Evolutionary conservation across 2,888 invertebrate genomes (phyloP), one percentile per base, ranked within the genome.

Genomic region (Pachliopta kotzebuea): DNA sequence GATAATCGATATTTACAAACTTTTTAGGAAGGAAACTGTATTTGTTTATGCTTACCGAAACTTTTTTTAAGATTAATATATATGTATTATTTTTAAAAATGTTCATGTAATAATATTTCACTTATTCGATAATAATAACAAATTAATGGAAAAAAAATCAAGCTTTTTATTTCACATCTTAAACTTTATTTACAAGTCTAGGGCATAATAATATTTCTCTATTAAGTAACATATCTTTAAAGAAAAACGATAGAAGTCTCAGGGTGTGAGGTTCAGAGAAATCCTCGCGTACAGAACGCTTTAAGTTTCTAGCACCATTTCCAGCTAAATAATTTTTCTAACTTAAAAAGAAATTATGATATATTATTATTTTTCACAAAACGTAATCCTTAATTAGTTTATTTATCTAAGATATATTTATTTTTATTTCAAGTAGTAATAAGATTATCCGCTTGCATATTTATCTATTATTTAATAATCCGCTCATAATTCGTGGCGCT

Each of bases 291-390:
- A 20, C 59, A 18, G 59, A 49, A 68, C 67, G 69, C 65, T 54
- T 29, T 62, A 65, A 65, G 66, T 60, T 68, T 71, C 71, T 76
- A 76, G 76, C 76, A 76, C 76, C 76, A 76, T 69, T 59, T 75
- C 74, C 76, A 76, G 74, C 74, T 68, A 67, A 62, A 56, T 62
- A 45, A 50, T 61, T 67, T 66, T 63, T 63, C 18, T 62, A 57
- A 62, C 24, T 26, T 54, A 61, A 57, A 49, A 23, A 56, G 61
- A 57, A 61, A 56, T 55, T 14, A n/a, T 54, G 54, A 49, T 49
- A 42, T 26, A 20, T 52, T 54, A 45, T 45, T 23, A 58, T 58
- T 37, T 57, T 45, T 18, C 55, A 63, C 50, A 17, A 4, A 55
- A 55, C 21, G 14, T 37, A 26, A 26, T 37, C 37, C 14, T 37